A percentile compares a stretch with the other conserved stretches of the same genome.
Evolutionary conservation across 2,113 vertebrate genomes (phyloP).

Genomic region (Lota lota): DNA sequence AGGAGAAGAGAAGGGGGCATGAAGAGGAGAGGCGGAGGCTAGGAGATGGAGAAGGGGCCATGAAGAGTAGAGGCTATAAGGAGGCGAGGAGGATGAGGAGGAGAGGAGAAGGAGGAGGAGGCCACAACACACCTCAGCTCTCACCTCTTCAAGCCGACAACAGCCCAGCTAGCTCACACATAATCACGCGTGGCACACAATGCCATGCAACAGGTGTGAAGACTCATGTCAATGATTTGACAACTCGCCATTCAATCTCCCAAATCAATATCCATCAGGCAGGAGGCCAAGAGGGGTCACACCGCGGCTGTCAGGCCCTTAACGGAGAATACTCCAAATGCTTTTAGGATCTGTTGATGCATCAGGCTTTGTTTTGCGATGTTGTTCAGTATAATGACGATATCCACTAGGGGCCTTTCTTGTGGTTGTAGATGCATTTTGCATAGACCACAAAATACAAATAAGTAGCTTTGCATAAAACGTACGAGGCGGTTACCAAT

Average conservation of each 20-base stretch:
- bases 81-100: background rate
- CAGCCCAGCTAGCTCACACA: slow-evolving; percentile 34
- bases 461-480: too few species aligned
- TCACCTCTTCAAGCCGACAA: slow-evolving; percentile 44
- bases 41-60: slow-evolving; percentile 30
- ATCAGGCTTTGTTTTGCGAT: too few species aligned
- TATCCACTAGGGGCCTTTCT: too few species aligned
- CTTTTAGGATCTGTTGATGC: too few species aligned
- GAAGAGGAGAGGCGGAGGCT: background rate
- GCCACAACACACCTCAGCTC: slow-evolving; percentile 46
- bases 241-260: background rate
- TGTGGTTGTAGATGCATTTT: too few species aligned
- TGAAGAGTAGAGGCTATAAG: background rate
- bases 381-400: too few species aligned
- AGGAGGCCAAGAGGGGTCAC: too few species aligned
- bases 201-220: slow-evolving; percentile 27
- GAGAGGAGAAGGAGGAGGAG: slow-evolving; percentile 34
- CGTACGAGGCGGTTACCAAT: too few species aligned
- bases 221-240: slow-evolving; percentile 16
- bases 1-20: background rate
- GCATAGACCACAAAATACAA: too few species aligned
- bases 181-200: background rate
- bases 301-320: too few species aligned
- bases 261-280: background rate
- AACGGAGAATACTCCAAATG: too few species aligned